A percentile compares a stretch with the other conserved stretches of the same genome.
These are phyloP conservation scores for Catostylus mosaicus DNA, from an alignment of 30 jellyfish, hydroid and myxozoan genomes.

Conservation along the genomic window DNA sequence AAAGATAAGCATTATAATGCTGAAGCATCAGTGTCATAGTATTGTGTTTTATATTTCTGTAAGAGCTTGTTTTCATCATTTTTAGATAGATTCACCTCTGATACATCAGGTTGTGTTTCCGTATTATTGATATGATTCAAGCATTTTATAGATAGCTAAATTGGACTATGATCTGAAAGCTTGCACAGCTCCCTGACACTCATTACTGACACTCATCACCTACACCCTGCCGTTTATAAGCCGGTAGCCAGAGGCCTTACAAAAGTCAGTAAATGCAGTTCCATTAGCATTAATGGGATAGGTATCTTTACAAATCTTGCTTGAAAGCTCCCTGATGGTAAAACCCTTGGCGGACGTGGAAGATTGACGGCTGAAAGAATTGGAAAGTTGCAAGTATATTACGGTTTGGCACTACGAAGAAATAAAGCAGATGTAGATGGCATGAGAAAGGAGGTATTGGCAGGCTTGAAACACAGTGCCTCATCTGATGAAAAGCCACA, in stretches of 20 bases:
- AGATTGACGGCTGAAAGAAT: too few species aligned
- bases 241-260: slow-evolving; percentile 31
- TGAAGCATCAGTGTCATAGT: slow-evolving; percentile 6
- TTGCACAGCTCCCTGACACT: slow-evolving; percentile 28
- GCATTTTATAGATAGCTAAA: slow-evolving; percentile 9
- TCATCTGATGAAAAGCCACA: too few species aligned
- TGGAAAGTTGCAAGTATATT: too few species aligned
- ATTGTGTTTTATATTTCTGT: slow-evolving; percentile 12
- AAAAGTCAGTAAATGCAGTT: slow-evolving; percentile 5
- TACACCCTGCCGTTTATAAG: slow-evolving; percentile 27
- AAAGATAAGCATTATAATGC: background rate
- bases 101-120: slow-evolving; percentile 16
- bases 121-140: background rate
- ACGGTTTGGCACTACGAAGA: too few species aligned
- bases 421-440: too few species aligned
- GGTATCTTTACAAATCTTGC: too few species aligned
- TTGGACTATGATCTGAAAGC: slow-evolving; percentile 32
- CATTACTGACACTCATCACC: background rate
- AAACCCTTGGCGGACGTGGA: too few species aligned
- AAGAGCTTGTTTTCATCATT: slow-evolving; percentile 12
- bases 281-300: slow-evolving; percentile 31
- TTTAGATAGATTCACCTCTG: background rate
- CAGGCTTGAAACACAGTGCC: too few species aligned
- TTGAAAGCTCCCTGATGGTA: too few species aligned
- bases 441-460: too few species aligned